Conservation (phyloP, 2,888 invertebrate species). For the Drosophila kambysellisi region DNA sequence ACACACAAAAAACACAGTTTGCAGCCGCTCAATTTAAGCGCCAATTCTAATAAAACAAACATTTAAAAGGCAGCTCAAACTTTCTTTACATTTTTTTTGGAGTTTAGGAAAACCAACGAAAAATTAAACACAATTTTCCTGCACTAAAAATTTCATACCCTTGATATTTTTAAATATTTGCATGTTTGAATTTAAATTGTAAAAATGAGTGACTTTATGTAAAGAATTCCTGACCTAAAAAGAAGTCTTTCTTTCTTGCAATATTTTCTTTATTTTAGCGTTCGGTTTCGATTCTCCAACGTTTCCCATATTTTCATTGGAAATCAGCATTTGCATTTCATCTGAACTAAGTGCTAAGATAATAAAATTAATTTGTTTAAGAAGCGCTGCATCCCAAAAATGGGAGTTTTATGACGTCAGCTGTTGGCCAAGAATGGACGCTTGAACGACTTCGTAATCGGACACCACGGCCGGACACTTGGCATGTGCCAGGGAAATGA, state of each 20-base stretch:
- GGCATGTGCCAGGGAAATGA: constrained; percentile 78
- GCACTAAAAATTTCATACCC: too few relatives aligned
- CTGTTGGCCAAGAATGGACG: constrained; percentile 32
- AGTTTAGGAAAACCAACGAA: too few relatives aligned
- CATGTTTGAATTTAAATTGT: too few relatives aligned
- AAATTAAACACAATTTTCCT: too few relatives aligned
- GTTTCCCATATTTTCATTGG: neutral
- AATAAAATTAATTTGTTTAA: neutral
- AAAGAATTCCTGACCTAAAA: neutral
- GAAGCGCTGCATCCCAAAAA: constrained; percentile 41
- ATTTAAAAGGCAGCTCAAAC: too few relatives aligned
- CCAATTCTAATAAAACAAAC: too few relatives aligned
- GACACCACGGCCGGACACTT: constrained; percentile 61
- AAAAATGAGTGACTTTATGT: too few relatives aligned
- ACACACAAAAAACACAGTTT: too few relatives aligned
- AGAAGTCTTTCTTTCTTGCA: too few relatives aligned
- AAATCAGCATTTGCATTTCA: neutral
- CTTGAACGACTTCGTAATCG: constrained; percentile 67
- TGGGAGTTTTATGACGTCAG: constrained; percentile 53
- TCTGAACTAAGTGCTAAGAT: neutral
- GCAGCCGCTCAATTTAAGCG: too few relatives aligned
- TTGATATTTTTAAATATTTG: too few relatives aligned
- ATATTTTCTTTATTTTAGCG: neutral
- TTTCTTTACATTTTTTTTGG: too few relatives aligned
- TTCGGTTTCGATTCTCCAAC: neutral